Percentiles rank a stretch among this genome's conserved stretches.
phyloP scores from a whole-genome alignment of 1,140 invertebrate genomes.

The Rhyzopertha dominica region DNA sequence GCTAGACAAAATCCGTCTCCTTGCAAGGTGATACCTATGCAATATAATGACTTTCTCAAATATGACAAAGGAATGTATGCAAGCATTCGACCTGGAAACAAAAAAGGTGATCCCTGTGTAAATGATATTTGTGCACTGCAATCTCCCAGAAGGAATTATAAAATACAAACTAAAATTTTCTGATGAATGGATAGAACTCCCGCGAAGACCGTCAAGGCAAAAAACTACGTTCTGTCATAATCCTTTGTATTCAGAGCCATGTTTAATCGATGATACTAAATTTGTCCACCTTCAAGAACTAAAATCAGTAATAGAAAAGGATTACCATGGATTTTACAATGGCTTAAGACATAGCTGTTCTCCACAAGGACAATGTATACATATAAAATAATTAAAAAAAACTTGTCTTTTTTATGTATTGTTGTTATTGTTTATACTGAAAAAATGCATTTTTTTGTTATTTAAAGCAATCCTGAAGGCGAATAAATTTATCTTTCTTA shows the following conservation, averaged over 20 bases:
- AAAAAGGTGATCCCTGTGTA: constrained; percentile 5
- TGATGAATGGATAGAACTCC: constrained; percentile 1
- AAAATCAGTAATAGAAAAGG: neutral
- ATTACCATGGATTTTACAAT: constrained; percentile 1
- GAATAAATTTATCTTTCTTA: no score
- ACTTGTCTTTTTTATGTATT: no score
- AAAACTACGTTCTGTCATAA: neutral
- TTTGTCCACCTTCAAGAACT: constrained; percentile 2
- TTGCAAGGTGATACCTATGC: neutral
- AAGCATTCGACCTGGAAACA: neutral
- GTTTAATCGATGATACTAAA: no score
- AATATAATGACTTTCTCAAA: neutral
- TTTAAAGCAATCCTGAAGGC: no score
- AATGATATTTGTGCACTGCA: neutral
- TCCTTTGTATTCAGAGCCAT: neutral
- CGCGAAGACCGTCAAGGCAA: neutral
- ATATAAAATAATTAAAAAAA: no score
- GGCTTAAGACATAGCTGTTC: neutral
- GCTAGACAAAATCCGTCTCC: constrained; percentile 5
- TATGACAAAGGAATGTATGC: neutral
- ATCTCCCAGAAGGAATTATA: neutral
- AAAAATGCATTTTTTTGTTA: no score
- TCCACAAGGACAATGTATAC: no score
- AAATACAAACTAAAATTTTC: neutral
- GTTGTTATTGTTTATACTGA: no score